Base-by-base conservation (phyloP, 2,888 invertebrate genomes). In the Argyresthia albistria region DNA sequence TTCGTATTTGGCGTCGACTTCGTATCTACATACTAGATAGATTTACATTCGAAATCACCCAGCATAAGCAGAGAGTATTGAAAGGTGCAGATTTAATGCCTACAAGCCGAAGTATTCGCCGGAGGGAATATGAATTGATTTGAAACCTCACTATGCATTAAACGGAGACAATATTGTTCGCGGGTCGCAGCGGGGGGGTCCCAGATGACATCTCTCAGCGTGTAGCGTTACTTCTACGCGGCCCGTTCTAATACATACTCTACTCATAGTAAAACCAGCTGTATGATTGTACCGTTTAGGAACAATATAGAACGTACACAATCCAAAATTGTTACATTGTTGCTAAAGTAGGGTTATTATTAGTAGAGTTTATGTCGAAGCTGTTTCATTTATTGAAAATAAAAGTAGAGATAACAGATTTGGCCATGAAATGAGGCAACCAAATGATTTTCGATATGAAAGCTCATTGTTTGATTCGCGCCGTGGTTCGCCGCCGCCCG, bases 201-300 rank as follows among this genome's bases (percentile, higher is more conserved):
- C 78, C 67, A 84, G 84, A 86, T 86, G 86, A 80, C 86, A 86
- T 87, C 86, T 83, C 83, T 68, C 83, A 79, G 82, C 83, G 74
- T 81, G 82, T 76, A 79, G 76, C 72, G 79, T 70, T 70, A 43
- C n/a, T 35, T 46, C 25, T 25, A 25, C 25, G 25, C 25, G 25
- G 25, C 2, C 25, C 25, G 25, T 25, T 25, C 25, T 25, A 25
- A 25, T 25, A 25, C 25, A 25, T 6, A 25, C 25, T 25, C 25
- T 59, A 58, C 56, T 57, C 53, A 51, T 55, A 55, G 62, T 54
- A 25, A 25, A 61, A 61, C 56, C 56, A 10, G 11, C 49, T 16
- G 9, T 49, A 49, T 9, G 37, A 10, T 14, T 45, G 25, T 25
- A 25, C 25, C 3, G 25, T 25, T 25, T 25, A 25, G 6, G 25